Conservation (phyloP, 2,797 vertebrate genomes). For the Malacoctenus gilli region DNA sequence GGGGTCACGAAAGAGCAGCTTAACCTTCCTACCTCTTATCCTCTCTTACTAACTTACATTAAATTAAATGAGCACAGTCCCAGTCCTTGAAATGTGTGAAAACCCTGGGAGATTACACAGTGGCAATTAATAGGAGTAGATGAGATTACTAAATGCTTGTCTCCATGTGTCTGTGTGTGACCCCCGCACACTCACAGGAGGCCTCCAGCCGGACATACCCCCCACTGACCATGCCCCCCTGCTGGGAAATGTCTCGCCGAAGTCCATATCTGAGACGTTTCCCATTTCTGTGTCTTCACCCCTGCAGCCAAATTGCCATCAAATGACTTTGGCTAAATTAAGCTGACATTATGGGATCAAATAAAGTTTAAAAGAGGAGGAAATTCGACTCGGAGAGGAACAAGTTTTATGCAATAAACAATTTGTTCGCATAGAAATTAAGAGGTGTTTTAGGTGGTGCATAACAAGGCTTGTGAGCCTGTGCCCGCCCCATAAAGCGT, state of each 20-base stretch:
- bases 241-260: slow-evolving; percentile 60
- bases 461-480: slow-evolving; percentile 19
- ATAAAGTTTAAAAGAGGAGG: neutral
- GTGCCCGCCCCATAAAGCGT: slow-evolving; percentile 18
- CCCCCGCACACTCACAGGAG: slow-evolving; percentile 48
- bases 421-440: slow-evolving; percentile 15
- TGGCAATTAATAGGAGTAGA: slow-evolving; percentile 78
- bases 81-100: slow-evolving; percentile 65
- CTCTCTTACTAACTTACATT: slow-evolving; percentile 68
- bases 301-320: slow-evolving; percentile 34
- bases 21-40: slow-evolving; percentile 68
- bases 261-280: slow-evolving; percentile 51
- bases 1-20: slow-evolving; percentile 52
- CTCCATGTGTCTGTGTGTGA: slow-evolving; percentile 27
- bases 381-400: neutral
- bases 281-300: slow-evolving; percentile 19
- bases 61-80: slow-evolving; percentile 70
- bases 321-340: slow-evolving; percentile 16
- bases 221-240: slow-evolving; percentile 52
- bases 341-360: slow-evolving; percentile 16
- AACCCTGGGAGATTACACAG: slow-evolving; percentile 71
- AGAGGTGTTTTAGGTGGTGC: slow-evolving; percentile 12
- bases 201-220: slow-evolving; percentile 54
- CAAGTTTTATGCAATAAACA: slow-evolving; percentile 17
- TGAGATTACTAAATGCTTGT: slow-evolving; percentile 68